Evolutionary conservation across 2,888 invertebrate species (phyloP).

Genomic region (Melanotus villosus): DNA sequence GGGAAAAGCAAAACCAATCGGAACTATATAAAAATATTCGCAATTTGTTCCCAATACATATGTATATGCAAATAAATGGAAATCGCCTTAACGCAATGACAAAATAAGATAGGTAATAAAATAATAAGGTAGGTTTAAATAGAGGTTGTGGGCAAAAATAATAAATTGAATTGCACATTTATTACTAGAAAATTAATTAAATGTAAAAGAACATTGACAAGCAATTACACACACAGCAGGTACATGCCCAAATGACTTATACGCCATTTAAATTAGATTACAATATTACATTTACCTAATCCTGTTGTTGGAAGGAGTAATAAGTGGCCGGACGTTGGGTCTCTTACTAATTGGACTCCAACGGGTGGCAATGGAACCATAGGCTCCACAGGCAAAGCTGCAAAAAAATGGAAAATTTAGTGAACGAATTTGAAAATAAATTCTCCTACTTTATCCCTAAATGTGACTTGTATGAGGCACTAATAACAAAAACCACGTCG

Average conservation of each 20-base stretch:
- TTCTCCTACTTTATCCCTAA: too few relatives aligned
- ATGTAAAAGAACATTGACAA: conserved; percentile 8
- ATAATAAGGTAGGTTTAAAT: not conserved
- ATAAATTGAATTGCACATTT: not conserved
- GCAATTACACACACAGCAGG: conserved; percentile 4
- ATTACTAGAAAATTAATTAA: not conserved
- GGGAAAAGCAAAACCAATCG: too few relatives aligned
- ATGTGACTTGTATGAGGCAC: too few relatives aligned
- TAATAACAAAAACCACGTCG: too few relatives aligned
- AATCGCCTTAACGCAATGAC: not conserved
- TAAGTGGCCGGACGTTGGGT: conserved; percentile 87
- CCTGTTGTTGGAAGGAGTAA: conserved; percentile 83
- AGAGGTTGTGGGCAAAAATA: not conserved
- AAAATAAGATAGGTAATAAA: not conserved
- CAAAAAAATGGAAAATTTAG: not conserved
- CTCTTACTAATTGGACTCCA: conserved; percentile 89
- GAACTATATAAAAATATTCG: too few relatives aligned
- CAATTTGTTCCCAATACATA: too few relatives aligned
- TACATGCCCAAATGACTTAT: conserved; percentile 15
- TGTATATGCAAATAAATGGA: not conserved
- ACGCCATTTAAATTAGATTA: conserved; percentile 4
- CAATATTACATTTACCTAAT: conserved; percentile 68
- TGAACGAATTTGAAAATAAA: too few relatives aligned
- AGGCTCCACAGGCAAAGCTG: conserved; percentile 81
- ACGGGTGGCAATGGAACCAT: conserved; percentile 81